These are phyloP conservation scores for Ophiodon elongatus DNA, from an alignment of 2,113 vertebrate genomes.

Conservation along the genomic window DNA sequence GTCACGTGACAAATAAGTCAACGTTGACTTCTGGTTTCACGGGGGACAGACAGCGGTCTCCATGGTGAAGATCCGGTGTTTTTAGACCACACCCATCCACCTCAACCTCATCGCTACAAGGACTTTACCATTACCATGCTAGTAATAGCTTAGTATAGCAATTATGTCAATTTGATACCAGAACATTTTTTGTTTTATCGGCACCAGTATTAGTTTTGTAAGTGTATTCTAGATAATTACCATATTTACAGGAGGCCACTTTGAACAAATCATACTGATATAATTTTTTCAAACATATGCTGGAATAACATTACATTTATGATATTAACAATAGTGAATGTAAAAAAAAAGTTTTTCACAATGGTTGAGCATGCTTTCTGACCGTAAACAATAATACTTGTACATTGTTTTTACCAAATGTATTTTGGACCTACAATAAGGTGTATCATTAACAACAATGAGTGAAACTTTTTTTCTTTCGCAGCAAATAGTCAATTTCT, in stretches of 20 bases:
- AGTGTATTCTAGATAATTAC: background rate
- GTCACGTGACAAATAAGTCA: too few species aligned
- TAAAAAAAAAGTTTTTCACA: too few species aligned
- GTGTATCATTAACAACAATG: background rate
- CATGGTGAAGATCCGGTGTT: background rate
- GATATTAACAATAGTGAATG: background rate
- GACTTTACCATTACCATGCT: background rate
- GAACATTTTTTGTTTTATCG: background rate
- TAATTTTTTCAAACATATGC: background rate
- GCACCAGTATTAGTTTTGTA: background rate
- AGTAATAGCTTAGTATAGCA: background rate
- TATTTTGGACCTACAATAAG: background rate
- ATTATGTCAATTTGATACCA: background rate
- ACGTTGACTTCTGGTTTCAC: background rate
- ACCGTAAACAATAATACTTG: background rate
- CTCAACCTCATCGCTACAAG: background rate
- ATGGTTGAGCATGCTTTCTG: too few species aligned
- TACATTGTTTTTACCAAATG: background rate
- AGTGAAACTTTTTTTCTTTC: background rate
- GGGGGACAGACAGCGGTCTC: background rate
- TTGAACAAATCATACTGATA: background rate
- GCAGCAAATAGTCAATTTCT: background rate
- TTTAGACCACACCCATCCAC: background rate
- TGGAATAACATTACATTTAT: background rate
- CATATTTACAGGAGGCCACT: background rate